A percentile compares a stretch with the other conserved stretches of the same genome.
Evolutionary conservation across 2,888 invertebrate species (phyloP).

Genomic region (Dasysyrphus tricinctus): DNA sequence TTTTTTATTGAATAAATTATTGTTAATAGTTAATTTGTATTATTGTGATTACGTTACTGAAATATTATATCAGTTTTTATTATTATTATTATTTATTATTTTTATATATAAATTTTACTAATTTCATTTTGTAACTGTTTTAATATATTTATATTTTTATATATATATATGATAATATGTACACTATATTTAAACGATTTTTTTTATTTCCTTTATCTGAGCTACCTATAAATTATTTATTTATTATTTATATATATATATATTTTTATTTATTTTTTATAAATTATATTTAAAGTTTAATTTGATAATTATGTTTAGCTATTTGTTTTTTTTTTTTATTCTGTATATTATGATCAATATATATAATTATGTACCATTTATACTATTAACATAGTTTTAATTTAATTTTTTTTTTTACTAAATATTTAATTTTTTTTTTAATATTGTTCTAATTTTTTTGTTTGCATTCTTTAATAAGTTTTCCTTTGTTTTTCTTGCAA

Average conservation of each 20-base stretch:
- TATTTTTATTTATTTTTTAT: constrained; percentile 45
- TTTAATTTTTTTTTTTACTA: constrained; percentile 53
- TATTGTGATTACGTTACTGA: constrained; percentile 80
- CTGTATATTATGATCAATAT: constrained; percentile 74
- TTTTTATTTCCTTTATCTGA: constrained; percentile 61
- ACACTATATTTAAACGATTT: constrained; percentile 65
- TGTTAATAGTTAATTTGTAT: constrained; percentile 77
- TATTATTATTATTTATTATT: constrained; percentile 27
- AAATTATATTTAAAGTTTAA: constrained; percentile 67
- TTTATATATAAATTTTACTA: constrained; percentile 73
- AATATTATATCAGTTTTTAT: constrained; percentile 67
- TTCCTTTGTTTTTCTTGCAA: constrained; percentile 15
- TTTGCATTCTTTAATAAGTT: constrained; percentile 48
- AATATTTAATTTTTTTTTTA: constrained; percentile 39
- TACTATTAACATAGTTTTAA: constrained; percentile 76
- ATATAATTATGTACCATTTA: constrained; percentile 65
- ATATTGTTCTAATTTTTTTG: constrained; percentile 63
- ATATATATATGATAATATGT: constrained; percentile 76
- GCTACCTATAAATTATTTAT: constrained; percentile 69
- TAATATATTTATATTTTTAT: constrained; percentile 50
- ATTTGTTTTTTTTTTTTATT: constrained; percentile 31
- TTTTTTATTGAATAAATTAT: constrained; percentile 69
- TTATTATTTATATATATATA: constrained; percentile 63
- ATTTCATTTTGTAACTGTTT: constrained; percentile 73
- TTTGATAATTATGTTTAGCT: constrained; percentile 75